phyloP scores from a whole-genome alignment of 1,140 invertebrate genomes.

The Zeugodacus cucurbitae region DNA sequence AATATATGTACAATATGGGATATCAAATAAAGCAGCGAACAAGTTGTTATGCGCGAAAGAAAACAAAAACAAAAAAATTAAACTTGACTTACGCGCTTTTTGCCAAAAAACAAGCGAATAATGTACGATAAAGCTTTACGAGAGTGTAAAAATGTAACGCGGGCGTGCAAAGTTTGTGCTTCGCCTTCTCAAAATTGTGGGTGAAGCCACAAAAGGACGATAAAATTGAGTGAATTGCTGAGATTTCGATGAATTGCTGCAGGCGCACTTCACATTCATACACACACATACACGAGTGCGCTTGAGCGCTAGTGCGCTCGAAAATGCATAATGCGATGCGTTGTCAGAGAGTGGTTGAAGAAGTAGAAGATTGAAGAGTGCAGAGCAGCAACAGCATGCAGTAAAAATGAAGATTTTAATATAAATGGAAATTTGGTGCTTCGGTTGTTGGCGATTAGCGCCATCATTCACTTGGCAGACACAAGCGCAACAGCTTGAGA shows the following conservation, averaged over 20 bases:
- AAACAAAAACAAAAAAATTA: background rate
- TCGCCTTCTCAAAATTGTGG: background rate
- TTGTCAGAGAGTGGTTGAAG: background rate
- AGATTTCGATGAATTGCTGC: constrained; percentile 6
- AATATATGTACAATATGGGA: background rate
- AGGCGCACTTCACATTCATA: background rate
- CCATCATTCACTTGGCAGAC: background rate
- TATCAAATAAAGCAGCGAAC: background rate
- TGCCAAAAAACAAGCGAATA: background rate
- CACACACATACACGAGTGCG: background rate
- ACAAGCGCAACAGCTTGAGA: background rate
- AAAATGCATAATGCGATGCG: background rate
- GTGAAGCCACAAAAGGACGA: background rate
- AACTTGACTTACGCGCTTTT: background rate
- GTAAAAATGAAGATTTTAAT: background rate
- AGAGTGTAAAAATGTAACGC: background rate
- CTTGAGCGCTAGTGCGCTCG: background rate
- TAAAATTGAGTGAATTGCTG: background rate
- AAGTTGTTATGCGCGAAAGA: background rate
- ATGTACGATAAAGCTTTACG: constrained; percentile 2
- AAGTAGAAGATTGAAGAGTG: background rate
- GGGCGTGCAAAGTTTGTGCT: background rate
- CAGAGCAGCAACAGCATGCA: background rate
- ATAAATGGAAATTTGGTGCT: constrained; percentile 32
- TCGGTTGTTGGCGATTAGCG: background rate